Conservation (phyloP, 2,888 invertebrate genomes). For the Capitulum mitella region DNA sequence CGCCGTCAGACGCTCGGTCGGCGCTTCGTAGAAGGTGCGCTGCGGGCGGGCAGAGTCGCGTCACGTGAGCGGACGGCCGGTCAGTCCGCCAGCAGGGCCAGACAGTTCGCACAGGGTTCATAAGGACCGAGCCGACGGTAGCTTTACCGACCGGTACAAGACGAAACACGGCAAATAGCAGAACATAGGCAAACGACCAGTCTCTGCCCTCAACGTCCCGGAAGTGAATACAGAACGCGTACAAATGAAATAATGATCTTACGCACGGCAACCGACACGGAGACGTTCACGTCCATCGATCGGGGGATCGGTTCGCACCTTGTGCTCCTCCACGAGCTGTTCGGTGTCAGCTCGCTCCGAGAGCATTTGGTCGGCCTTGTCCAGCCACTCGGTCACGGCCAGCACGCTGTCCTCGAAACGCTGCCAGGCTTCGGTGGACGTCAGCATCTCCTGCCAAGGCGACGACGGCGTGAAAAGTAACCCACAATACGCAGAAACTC, state of each 20-base stretch:
- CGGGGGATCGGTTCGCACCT: too few relatives aligned
- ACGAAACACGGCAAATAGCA: too few relatives aligned
- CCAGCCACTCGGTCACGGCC: conserved; percentile 76
- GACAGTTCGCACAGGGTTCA: too few relatives aligned
- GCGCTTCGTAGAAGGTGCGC: conserved; percentile 29
- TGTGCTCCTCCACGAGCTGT: conserved; percentile 72
- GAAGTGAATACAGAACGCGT: too few relatives aligned
- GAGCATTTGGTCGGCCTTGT: conserved; percentile 71
- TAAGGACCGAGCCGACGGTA: too few relatives aligned
- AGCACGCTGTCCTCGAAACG: conserved; percentile 70
- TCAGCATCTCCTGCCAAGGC: conserved; percentile 51
- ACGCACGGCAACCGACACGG: too few relatives aligned
- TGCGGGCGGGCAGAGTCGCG: conserved; percentile 22
- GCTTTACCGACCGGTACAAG: too few relatives aligned
- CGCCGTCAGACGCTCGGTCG: conserved; percentile 14
- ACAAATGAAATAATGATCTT: too few relatives aligned
- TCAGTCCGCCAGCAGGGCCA: conserved; percentile 28
- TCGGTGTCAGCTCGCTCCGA: conserved; percentile 69
- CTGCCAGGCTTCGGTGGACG: conserved; percentile 73
- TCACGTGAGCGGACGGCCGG: too few relatives aligned
- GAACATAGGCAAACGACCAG: too few relatives aligned
- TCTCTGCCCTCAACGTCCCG: too few relatives aligned
- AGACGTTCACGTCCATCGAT: too few relatives aligned
- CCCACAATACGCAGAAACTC: not conserved
- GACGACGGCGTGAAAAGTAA: not conserved